Base-by-base conservation (phyloP, 2,888 invertebrate species). In the Macrophya annulata region DNA sequence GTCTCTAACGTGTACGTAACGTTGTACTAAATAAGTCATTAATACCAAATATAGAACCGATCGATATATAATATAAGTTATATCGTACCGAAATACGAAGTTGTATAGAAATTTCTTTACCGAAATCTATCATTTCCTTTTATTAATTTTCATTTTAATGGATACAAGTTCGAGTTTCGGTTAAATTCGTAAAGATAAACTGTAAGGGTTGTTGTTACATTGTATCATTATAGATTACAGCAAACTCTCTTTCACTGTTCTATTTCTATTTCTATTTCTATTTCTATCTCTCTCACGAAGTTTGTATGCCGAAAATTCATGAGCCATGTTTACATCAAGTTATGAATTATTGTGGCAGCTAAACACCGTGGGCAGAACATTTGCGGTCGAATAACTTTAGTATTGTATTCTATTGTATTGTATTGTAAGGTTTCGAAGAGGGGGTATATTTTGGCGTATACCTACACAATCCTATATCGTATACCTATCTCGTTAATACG, bases 341-440 rank as follows among this genome's bases (percentile, higher is more conserved):
- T 68, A 68, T 68, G 68, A 68, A 68, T 68, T 68, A 68, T 68
- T 37, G 68, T 68, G 68, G 31, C 31, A 68, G 68, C 68, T 68
- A 68, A 68, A 68, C 37, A 68, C 68, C 37, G 37, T 31, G 31
- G 31, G 15, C 68, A 37, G 68, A 37, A 68, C 68, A 68, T 68
- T 68, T 68, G 68, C 68, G 68, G 68, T 68, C 68, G 68, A 68
- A 68, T 68, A 68, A 68, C 68, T 68, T 68, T 15, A 37, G 68
- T 48, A 68, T 68, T 62, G 62, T 62, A 68, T 68, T 37, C 4
- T 31, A 68, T 68, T 68, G 68, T 68, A 37, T 68, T 68, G 25
- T 68, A 17, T 17, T 17, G 15, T 68, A 37, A 31, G 37, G 12
- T 37, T 37, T 68, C 25, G 68, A 10, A 17, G 15, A 5, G 55